These are phyloP conservation scores for Columba janthina DNA, from an alignment of 2,113 vertebrate genomes.

Conservation along the genomic window DNA sequence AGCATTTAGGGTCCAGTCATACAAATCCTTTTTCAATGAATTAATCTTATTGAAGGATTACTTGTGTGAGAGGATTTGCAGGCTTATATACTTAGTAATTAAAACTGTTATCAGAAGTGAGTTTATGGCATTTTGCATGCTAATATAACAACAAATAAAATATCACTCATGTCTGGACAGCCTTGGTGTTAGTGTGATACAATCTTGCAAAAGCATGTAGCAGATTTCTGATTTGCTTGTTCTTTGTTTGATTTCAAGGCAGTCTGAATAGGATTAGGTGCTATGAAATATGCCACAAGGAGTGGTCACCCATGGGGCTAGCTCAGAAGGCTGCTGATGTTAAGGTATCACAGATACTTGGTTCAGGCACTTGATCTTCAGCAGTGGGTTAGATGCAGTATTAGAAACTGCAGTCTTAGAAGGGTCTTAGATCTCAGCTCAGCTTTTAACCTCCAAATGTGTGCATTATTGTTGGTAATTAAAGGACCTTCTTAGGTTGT, in stretches of 20 bases:
- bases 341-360: constrained; percentile 25
- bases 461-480: constrained; percentile 20
- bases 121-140: not conserved
- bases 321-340: not conserved
- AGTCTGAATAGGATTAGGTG: constrained; percentile 67
- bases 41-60: constrained; percentile 53
- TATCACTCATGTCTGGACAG: not conserved
- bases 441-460: constrained; percentile 36
- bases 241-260: constrained; percentile 56
- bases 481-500: constrained; percentile 46
- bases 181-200: not conserved
- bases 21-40: constrained; percentile 20
- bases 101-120: constrained; percentile 35
- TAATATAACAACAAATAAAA: not conserved
- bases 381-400: constrained; percentile 47
- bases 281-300: constrained; percentile 44
- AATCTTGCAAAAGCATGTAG: constrained; percentile 45
- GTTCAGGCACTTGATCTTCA: constrained; percentile 65
- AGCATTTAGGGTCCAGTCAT: constrained; percentile 5
- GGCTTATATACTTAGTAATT: constrained; percentile 53
- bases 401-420: constrained; percentile 45
- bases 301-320: not conserved
- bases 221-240: constrained; percentile 21
- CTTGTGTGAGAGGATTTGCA: constrained; percentile 19
- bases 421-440: constrained; percentile 2